Evolutionary conservation across 2,888 invertebrate species (phyloP).

Genomic region (Camptogramma bilineatum): DNA sequence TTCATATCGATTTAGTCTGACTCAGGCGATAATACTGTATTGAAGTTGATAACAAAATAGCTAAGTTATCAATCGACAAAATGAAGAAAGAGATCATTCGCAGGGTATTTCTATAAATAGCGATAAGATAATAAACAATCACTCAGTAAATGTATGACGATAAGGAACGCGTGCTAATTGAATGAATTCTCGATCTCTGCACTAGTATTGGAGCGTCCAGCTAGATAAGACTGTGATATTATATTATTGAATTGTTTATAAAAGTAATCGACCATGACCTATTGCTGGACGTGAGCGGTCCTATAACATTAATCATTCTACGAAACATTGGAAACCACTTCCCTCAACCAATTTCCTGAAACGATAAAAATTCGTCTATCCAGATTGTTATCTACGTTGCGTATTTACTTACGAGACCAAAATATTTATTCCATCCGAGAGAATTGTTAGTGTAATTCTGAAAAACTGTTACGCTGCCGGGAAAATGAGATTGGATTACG

Average conservation of each 20-base stretch:
- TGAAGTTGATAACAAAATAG: constrained; percentile 15
- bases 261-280: background rate
- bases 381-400: background rate
- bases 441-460: background rate
- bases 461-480: background rate
- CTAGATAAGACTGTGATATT: constrained; percentile 9
- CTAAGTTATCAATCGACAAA: constrained; percentile 39
- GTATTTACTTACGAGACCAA: background rate
- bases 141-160: constrained; percentile 44
- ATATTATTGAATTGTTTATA: background rate
- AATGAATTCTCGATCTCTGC: constrained; percentile 6
- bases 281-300: background rate
- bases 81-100: constrained; percentile 50
- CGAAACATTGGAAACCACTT: background rate
- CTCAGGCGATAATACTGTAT: constrained; percentile 11
- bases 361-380: background rate
- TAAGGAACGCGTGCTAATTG: constrained; percentile 56
- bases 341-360: background rate
- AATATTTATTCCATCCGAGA: background rate
- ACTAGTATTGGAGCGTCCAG: constrained; percentile 7
- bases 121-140: constrained; percentile 54
- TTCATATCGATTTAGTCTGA: constrained; percentile 20
- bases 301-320: background rate
- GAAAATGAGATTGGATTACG: constrained; percentile 13
- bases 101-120: constrained; percentile 48